phyloP scores from a whole-genome alignment of 2,113 vertebrate genomes.

The Periophthalmodon schlosseri region DNA sequence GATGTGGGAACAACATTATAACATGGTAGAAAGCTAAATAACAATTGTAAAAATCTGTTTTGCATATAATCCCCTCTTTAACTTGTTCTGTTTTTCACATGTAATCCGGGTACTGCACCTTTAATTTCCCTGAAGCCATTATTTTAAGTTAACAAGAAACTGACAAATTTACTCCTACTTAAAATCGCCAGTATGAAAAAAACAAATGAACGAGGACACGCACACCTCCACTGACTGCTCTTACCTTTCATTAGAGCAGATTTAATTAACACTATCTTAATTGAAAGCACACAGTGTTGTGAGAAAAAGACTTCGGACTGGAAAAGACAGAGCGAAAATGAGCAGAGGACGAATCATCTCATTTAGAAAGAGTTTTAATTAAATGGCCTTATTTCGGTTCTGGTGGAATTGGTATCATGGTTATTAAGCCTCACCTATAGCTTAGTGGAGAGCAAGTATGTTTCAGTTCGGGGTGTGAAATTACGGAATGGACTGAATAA shows the following conservation, averaged over 20 bases:
- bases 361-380: slow-evolving; percentile 1
- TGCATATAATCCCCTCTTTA: too few species aligned
- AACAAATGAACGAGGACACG: not conserved
- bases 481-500: not conserved
- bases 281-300: not conserved
- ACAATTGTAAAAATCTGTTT: too few species aligned
- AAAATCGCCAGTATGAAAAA: not conserved
- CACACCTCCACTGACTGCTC: not conserved
- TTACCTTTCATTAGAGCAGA: not conserved
- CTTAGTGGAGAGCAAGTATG: not conserved
- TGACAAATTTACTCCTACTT: not conserved
- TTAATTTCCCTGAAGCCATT: too few species aligned
- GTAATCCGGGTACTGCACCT: too few species aligned
- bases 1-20: too few species aligned
- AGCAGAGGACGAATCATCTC: slow-evolving; percentile 2
- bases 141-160: not conserved
- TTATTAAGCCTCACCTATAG: not conserved
- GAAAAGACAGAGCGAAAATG: not conserved
- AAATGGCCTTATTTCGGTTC: slow-evolving; percentile 1
- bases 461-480: not conserved
- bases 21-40: too few species aligned
- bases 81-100: too few species aligned
- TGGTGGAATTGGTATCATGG: not conserved
- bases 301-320: not conserved
- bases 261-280: slow-evolving; percentile 9